A percentile compares a stretch with the other conserved stretches of the same genome.
Conservation (phyloP, 2,888 invertebrate genomes). For the Atethmia centrago region DNA sequence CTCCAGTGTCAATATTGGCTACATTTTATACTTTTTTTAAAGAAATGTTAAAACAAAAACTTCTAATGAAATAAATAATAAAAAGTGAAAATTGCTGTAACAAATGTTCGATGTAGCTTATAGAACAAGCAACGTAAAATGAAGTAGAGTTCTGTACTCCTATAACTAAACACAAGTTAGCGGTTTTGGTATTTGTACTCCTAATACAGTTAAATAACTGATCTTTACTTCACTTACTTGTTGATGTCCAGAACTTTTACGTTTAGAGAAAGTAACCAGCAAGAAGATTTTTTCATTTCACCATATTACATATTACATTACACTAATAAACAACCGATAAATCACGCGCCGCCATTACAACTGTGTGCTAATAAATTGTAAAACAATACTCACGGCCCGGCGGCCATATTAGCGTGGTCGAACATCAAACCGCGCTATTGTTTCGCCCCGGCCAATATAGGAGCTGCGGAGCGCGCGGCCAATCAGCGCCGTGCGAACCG, state of each 20-base stretch:
- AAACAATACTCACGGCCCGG: conserved; percentile 74
- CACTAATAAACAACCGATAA: conserved; percentile 69
- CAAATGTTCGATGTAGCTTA: background rate
- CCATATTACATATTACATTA: conserved; percentile 30
- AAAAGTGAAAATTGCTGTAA: background rate
- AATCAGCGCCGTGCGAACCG: conserved; percentile 76
- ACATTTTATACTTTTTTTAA: background rate
- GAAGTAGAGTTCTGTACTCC: background rate
- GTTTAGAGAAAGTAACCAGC: background rate
- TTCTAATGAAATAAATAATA: background rate
- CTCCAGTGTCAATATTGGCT: background rate
- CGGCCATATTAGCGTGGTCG: conserved; percentile 80
- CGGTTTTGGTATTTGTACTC: no score
- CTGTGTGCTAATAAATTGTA: conserved; percentile 75
- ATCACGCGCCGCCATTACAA: conserved; percentile 77
- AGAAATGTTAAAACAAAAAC: no score
- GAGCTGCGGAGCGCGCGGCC: conserved; percentile 71
- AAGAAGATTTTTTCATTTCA: background rate
- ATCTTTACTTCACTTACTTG: conserved; percentile 18
- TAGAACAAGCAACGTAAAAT: background rate
- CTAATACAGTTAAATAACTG: background rate
- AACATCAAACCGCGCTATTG: conserved; percentile 76
- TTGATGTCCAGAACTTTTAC: background rate
- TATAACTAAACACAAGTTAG: background rate
- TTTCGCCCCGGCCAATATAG: conserved; percentile 84